Conservation (phyloP, 2,113 vertebrate species). For the Megatriorchis doriae region DNA sequence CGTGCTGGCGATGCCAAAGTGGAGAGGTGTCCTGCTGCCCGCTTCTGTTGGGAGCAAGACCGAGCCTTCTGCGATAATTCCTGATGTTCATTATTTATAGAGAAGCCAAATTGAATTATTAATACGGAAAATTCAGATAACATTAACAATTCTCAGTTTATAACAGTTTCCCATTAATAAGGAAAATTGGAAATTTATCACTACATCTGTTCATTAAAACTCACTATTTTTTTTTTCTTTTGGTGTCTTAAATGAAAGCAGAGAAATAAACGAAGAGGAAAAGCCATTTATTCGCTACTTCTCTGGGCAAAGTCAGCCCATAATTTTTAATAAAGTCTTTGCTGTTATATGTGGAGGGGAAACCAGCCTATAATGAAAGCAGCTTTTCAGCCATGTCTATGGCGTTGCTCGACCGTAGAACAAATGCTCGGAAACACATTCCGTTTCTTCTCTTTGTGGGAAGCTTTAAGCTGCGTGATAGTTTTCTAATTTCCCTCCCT, state of each 20-base stretch:
- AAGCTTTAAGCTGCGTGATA: background rate
- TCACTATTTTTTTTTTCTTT: background rate
- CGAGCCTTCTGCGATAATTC: background rate
- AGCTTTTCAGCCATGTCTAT: background rate
- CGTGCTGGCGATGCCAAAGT: background rate
- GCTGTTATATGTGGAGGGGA: background rate
- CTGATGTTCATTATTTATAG: slow-evolving; percentile 42
- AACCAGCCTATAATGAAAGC: background rate
- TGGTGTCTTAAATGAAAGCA: slow-evolving; percentile 39
- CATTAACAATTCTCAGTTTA: slow-evolving; percentile 41
- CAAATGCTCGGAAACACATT: background rate
- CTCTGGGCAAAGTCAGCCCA: background rate
- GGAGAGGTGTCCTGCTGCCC: background rate
- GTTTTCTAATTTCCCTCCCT: background rate
- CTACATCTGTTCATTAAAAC: slow-evolving; percentile 64
- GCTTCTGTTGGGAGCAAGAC: background rate
- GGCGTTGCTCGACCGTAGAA: background rate
- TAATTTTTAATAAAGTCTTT: slow-evolving; percentile 47
- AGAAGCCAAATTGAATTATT: slow-evolving; percentile 62
- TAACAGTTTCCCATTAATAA: slow-evolving; percentile 61
- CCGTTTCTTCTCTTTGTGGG: background rate
- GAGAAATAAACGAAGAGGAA: slow-evolving; percentile 20
- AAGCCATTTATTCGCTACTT: slow-evolving; percentile 17
- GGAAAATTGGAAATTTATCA: slow-evolving; percentile 71
- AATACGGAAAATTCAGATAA: slow-evolving; percentile 56